Evolutionary conservation across 2,888 invertebrate species (phyloP).

Genomic region (Anoplius nigerrimus): DNA sequence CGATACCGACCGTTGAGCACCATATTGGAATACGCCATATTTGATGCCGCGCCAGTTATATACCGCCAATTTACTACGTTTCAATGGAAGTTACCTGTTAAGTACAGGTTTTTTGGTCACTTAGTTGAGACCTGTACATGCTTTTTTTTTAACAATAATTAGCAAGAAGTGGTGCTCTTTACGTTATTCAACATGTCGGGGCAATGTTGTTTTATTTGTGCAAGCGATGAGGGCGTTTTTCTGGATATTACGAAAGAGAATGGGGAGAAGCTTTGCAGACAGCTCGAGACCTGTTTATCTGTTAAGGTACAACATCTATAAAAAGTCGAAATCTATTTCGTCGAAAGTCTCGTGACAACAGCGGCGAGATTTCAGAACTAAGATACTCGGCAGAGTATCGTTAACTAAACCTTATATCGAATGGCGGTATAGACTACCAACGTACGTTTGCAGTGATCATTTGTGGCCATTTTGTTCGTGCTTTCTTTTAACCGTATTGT

Average conservation of each 20-base stretch:
- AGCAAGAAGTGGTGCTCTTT: no score
- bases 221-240: slow-evolving; percentile 69
- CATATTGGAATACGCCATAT: slow-evolving; percentile 30
- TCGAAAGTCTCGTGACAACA: no score
- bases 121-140: no score
- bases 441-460: no score
- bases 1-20: slow-evolving; percentile 13
- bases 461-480: no score
- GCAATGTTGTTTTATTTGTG: slow-evolving; percentile 67
- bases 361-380: no score
- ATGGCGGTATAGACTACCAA: no score
- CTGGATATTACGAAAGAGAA: slow-evolving; percentile 63
- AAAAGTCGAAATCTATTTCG: background rate
- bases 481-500: no score
- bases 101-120: background rate
- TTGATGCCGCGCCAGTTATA: slow-evolving; percentile 11
- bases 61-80: slow-evolving; percentile 42
- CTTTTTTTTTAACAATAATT: no score
- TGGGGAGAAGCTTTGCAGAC: slow-evolving; percentile 46
- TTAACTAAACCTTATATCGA: no score
- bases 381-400: slow-evolving; percentile 6
- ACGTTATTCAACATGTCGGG: slow-evolving; percentile 60
- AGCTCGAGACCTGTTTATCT: slow-evolving; percentile 63
- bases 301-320: slow-evolving; percentile 56
- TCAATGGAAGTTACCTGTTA: background rate